Percentiles rank a stretch among this genome's conserved stretches.
phyloP scores from a whole-genome alignment of 2,797 vertebrate species.

The Typhlichthys eigenmanni region DNA sequence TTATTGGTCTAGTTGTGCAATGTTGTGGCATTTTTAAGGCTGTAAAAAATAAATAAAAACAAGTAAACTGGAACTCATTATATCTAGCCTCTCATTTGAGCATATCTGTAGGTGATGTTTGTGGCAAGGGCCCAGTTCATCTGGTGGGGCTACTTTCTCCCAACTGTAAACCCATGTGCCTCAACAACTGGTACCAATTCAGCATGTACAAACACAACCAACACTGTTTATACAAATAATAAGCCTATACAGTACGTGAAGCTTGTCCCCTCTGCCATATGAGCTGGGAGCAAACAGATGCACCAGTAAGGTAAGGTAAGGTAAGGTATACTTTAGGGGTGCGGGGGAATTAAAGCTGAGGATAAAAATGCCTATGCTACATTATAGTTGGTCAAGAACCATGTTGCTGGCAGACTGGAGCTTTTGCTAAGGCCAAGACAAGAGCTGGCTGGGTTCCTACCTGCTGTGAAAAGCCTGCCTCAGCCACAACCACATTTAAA shows the following conservation, averaged over 20 bases:
- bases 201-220: constrained; percentile 56
- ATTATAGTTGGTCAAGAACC: constrained; percentile 68
- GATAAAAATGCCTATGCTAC: constrained; percentile 71
- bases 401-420: constrained; percentile 61
- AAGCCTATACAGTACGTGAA: constrained; percentile 68
- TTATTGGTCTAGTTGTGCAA: no score
- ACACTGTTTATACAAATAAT: constrained; percentile 72
- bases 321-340: background rate
- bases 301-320: no score
- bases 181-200: constrained; percentile 54
- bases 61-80: no score
- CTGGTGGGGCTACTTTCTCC: background rate
- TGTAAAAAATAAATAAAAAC: no score
- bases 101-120: background rate
- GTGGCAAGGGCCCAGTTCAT: constrained; percentile 7
- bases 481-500: constrained; percentile 75
- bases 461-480: constrained; percentile 75
- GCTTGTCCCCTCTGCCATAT: constrained; percentile 59
- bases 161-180: constrained; percentile 19
- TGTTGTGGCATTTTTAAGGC: no score
- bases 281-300: constrained; percentile 62
- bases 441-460: constrained; percentile 68
- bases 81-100: no score
- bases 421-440: constrained; percentile 45
- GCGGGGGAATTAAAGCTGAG: constrained; percentile 47